Percentiles rank a stretch among this genome's conserved stretches.
These are phyloP conservation scores for Aporrectodea caliginosa DNA, from an alignment of 1,140 invertebrate genomes.

Conservation along the genomic window DNA sequence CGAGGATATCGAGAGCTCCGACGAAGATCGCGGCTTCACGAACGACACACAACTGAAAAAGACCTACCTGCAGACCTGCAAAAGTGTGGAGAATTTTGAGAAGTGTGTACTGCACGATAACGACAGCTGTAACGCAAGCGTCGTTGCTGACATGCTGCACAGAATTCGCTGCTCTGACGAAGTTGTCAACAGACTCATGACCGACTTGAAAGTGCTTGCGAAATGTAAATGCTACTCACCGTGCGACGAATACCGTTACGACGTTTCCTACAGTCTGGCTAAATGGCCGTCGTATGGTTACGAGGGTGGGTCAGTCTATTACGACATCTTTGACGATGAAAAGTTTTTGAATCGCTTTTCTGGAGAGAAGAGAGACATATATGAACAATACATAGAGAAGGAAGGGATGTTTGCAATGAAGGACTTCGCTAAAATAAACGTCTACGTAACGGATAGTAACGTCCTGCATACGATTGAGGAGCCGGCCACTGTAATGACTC, in stretches of 20 bases:
- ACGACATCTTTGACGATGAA: background rate
- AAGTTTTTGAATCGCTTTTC: background rate
- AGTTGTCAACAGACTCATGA: background rate
- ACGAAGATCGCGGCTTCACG: background rate
- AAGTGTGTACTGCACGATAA: background rate
- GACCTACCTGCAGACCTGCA: too few species aligned
- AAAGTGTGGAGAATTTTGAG: background rate
- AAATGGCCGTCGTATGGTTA: background rate
- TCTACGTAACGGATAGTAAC: too few species aligned
- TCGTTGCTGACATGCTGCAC: too few species aligned
- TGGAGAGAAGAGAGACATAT: background rate
- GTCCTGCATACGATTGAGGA: too few species aligned
- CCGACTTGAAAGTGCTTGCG: background rate
- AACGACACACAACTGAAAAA: background rate
- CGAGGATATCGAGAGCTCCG: too few species aligned
- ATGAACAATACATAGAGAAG: background rate
- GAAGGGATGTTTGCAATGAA: too few species aligned
- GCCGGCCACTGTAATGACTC: too few species aligned
- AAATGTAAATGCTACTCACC: background rate
- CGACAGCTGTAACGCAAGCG: too few species aligned
- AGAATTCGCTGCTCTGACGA: background rate
- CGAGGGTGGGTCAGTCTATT: background rate
- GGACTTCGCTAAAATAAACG: too few species aligned
- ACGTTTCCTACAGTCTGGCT: background rate
- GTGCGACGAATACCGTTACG: background rate